Evolutionary conservation across 1,140 invertebrate genomes (phyloP), one percentile per base, ranked within the genome.

Genomic region (Caenorhabditis latens): DNA sequence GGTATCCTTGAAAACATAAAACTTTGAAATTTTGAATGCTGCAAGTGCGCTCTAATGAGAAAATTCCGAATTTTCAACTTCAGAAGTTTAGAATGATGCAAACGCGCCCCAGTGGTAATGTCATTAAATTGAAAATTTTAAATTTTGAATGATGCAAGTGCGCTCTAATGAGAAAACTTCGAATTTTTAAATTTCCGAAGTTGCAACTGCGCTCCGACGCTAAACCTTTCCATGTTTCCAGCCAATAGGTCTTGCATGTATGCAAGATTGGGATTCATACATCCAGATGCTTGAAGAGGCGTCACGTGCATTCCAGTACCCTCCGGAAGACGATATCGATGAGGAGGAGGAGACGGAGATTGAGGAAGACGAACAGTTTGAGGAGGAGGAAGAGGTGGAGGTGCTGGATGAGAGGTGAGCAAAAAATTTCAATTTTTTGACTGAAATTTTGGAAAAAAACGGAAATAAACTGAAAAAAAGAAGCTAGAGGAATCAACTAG

Each of bases 191-290:
- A 8, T 65, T 65, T 11, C 61, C n/a, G 9, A 11, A 13, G 21
- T 42, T n/a, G 13, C 3, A 57, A 57, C 58, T 2, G 43, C 40
- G n/a, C 46, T 19, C 1, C n/a, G 1, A 9, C 43, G 32, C 43
- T n/a, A 19, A 42, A 13, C n/a, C 11, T 55, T 43, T 58, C 42
- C 8, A 58, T 84, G 0, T 19, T 90, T 91, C 71, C 87, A 91
- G 90, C 90, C 90, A n/a, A 87, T 89, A n/a, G 90, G 90, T 48
- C 55, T 91, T 40, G 90, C 90, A 2, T 91, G 90, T 65, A 90
- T 91, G 89, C 90, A 91, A 53, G 89, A 91, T 40, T 91, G 90
- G 90, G 89, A 90, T 86, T 91, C 90, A 9, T 91, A 91, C 84
- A 89, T 90, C 32, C 90, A 87, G 71, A 90, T 91, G 90, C 83